Evolutionary conservation across 30 jellyfish, hydroid and myxozoan species (phyloP).

Genomic region (Chrysaora quinquecirrha): DNA sequence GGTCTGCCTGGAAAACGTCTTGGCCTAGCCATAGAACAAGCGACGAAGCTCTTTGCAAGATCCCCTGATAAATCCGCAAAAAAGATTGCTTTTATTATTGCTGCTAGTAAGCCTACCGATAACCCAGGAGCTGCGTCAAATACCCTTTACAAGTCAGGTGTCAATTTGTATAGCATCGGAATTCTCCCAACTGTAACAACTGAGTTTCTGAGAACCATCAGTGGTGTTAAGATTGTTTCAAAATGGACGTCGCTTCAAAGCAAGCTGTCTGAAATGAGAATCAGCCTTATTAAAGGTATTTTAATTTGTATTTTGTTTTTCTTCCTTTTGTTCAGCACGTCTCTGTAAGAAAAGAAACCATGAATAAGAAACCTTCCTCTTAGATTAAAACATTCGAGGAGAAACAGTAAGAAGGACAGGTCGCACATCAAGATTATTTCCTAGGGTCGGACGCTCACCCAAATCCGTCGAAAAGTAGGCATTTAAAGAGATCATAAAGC

Average conservation of each 20-base stretch:
- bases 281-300: constrained; percentile 34
- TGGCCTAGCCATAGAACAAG: constrained; percentile 86
- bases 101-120: constrained; percentile 87
- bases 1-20: constrained; percentile 90
- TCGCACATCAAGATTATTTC: too few relatives aligned
- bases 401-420: too few relatives aligned
- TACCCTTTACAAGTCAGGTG: constrained; percentile 39
- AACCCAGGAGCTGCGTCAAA: constrained; percentile 90
- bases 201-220: constrained; percentile 28
- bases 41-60: constrained; percentile 51
- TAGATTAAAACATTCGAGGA: too few relatives aligned
- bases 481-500: too few relatives aligned
- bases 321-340: too few relatives aligned
- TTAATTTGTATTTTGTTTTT: background rate
- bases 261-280: constrained; percentile 10
- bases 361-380: too few relatives aligned
- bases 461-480: too few relatives aligned
- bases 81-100: constrained; percentile 79
- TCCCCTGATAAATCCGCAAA: constrained; percentile 67
- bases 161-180: constrained; percentile 24
- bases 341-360: too few relatives aligned
- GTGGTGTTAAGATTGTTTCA: constrained; percentile 3
- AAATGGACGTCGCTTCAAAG: constrained; percentile 49
- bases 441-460: too few relatives aligned
- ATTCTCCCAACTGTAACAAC: constrained; percentile 19